Evolutionary conservation across 2,113 vertebrate genomes (phyloP), one percentile per base, ranked within the genome.

Genomic region (Silurus glanis): DNA sequence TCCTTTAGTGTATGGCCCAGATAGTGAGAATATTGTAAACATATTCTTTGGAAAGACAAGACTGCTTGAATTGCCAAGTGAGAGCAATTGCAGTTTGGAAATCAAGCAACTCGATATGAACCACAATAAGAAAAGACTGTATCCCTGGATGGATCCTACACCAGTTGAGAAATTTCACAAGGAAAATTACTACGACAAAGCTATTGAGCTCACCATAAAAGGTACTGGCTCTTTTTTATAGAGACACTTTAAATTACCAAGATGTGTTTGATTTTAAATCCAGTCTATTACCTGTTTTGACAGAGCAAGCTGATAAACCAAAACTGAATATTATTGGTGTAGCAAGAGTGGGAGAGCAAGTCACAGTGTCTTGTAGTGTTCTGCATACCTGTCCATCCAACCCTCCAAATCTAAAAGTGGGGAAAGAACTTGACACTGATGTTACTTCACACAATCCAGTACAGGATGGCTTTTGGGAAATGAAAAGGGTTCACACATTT

Each of bases 301-400:
- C 1, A 94, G 93, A 92, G 0, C 45, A 59, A 76, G 90, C 88
- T 53, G 61, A 89, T 69, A 80, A 88, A 37, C 93, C 92, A 7
- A 79, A 92, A 58, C 13, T 94, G 21, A 90, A 9, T 45, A 64
- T 91, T 62, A 84, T 23, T n/a, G 89, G 79, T 25, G 64, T 89
- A 72, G 91, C 88, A 45, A 88, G 66, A 55, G 91, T 92, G 55
- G 93, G 89, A 80, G 81, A 89, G 56, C 49, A 91, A 86, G 87
- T 89, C 75, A 92, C 9, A 82, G 87, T 93, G 17, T 88, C 88
- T 66, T 93, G 92, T 80, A 91, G 55, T 76, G 91, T 91, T 9
- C 80, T 1, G 12, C 86, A 94, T 5, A 47, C 91, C 37, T 93
- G 93, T 86, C 51, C 86, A 3, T 59, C 83, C 62, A 83, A 45